Percentiles rank a stretch among this genome's conserved stretches.
Conservation (phyloP, 2,888 invertebrate genomes). For the Drosophila atroscutellata region DNA sequence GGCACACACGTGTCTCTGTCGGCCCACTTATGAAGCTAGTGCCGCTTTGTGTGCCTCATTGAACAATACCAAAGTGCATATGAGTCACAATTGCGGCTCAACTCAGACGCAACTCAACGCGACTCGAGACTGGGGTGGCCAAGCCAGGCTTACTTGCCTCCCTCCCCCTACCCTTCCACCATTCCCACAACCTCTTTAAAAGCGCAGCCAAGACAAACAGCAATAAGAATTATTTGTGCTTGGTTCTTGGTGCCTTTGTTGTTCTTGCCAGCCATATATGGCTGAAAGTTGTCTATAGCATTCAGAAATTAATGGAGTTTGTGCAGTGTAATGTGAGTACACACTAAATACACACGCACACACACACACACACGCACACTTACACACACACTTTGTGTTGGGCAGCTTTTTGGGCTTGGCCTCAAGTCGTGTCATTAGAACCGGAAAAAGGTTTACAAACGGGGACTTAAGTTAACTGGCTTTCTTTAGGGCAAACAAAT, state of each 20-base stretch:
- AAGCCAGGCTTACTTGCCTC: neutral
- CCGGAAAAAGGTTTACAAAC: conserved; percentile 65
- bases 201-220: conserved; percentile 50
- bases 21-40: conserved; percentile 55
- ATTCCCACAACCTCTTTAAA: neutral
- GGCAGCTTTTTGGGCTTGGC: conserved; percentile 55
- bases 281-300: conserved; percentile 50
- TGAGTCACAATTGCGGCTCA: conserved; percentile 52
- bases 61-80: conserved; percentile 67
- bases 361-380: neutral
- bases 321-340: conserved; percentile 56
- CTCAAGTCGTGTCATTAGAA: conserved; percentile 58
- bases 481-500: conserved; percentile 50
- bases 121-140: conserved; percentile 22
- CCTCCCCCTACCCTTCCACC: neutral
- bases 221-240: conserved; percentile 54
- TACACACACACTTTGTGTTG: conserved; percentile 8
- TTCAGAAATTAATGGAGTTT: conserved; percentile 63
- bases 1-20: conserved; percentile 49
- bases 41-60: conserved; percentile 57
- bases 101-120: conserved; percentile 13
- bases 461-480: conserved; percentile 60
- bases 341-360: conserved; percentile 2
- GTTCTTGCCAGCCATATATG: conserved; percentile 53
- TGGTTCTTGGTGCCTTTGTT: conserved; percentile 51